phyloP scores from a whole-genome alignment of 2,888 invertebrate species.

The Agrilus cyanescens region DNA sequence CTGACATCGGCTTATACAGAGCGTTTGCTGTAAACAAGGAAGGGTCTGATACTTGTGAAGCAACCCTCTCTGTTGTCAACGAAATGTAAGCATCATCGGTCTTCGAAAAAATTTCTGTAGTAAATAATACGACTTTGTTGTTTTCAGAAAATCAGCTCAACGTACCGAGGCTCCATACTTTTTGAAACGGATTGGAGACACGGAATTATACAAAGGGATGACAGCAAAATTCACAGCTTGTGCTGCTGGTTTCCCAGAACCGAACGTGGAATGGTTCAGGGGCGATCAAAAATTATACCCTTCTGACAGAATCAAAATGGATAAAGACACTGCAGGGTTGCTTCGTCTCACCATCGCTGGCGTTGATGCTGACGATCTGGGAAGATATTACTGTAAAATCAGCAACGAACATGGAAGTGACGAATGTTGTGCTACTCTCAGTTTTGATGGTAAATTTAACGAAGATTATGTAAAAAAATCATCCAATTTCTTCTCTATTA shows the following conservation, averaged over 20 bases:
- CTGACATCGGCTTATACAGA: slow-evolving; percentile 63
- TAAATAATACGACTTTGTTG: not conserved
- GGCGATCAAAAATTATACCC: slow-evolving; percentile 70
- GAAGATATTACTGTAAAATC: slow-evolving; percentile 71
- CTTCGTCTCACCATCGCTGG: slow-evolving; percentile 70
- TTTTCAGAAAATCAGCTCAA: slow-evolving; percentile 53
- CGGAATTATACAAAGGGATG: slow-evolving; percentile 77
- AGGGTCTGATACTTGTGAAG: slow-evolving; percentile 65
- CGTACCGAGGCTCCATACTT: slow-evolving; percentile 77
- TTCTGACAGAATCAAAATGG: slow-evolving; percentile 70
- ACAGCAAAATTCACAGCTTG: slow-evolving; percentile 90
- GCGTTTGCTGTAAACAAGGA: slow-evolving; percentile 71
- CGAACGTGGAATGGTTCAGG: slow-evolving; percentile 78
- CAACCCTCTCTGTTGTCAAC: slow-evolving; percentile 64
- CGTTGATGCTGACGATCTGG: slow-evolving; percentile 70
- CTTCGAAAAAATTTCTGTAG: not conserved
- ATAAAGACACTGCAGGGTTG: slow-evolving; percentile 70
- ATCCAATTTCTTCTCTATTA: not conserved
- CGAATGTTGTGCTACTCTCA: slow-evolving; percentile 64
- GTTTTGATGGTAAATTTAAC: slow-evolving; percentile 60
- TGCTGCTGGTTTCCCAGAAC: slow-evolving; percentile 75
- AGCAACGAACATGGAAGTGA: slow-evolving; percentile 78
- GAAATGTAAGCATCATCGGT: slow-evolving; percentile 48
- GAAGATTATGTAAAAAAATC: not conserved
- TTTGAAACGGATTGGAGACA: slow-evolving; percentile 80